Evolutionary conservation across 2,888 invertebrate species (phyloP).

Genomic region (Melangyna quadrimaculata): DNA sequence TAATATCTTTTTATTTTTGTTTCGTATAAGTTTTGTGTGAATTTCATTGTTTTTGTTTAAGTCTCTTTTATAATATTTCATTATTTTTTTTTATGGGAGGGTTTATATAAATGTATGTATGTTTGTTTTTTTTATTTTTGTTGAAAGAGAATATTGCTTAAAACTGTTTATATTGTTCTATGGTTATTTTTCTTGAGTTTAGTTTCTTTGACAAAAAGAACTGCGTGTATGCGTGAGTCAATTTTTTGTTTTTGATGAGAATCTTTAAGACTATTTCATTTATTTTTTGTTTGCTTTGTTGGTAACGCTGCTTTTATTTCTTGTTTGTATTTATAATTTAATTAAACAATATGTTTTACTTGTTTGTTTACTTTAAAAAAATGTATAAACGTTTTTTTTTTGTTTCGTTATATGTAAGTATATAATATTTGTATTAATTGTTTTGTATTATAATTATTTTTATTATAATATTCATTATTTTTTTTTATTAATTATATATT

Average conservation of each 20-base stretch:
- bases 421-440: conserved; percentile 53
- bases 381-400: conserved; percentile 60
- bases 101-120: conserved; percentile 55
- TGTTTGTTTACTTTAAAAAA: conserved; percentile 65
- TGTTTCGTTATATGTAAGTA: conserved; percentile 32
- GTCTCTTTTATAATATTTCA: conserved; percentile 44
- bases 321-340: conserved; percentile 47
- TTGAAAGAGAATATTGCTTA: conserved; percentile 68
- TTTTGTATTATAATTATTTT: conserved; percentile 36
- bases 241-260: conserved; percentile 57
- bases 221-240: conserved; percentile 70
- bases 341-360: conserved; percentile 60
- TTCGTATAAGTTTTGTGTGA: conserved; percentile 23
- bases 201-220: conserved; percentile 37
- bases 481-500: conserved; percentile 35
- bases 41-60: conserved; percentile 51
- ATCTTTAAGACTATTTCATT: conserved; percentile 68
- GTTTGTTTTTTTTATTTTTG: conserved; percentile 32
- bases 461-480: conserved; percentile 34
- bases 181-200: conserved; percentile 48
- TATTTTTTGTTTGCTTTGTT: conserved; percentile 63
- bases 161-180: conserved; percentile 71
- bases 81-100: conserved; percentile 18
- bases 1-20: conserved; percentile 39
- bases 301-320: conserved; percentile 68